Evolutionary conservation across 1,140 invertebrate genomes (phyloP), one percentile per base, ranked within the genome.

Genomic region (Belonocnema kinseyi): DNA sequence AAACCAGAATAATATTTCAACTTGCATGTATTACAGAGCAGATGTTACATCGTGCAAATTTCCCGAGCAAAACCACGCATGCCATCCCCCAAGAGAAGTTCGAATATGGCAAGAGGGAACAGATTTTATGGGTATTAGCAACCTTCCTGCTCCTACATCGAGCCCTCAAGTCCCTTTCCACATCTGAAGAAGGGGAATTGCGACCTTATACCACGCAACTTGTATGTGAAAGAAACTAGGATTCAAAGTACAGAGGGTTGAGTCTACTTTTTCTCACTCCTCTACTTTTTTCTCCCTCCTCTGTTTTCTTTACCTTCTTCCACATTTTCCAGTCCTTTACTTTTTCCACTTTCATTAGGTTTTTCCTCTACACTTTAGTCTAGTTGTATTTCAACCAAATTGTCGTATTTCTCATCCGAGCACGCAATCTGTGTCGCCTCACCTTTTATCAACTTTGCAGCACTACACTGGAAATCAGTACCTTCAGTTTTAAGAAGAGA

Each of bases 101-200:
- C 72, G 77, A 79, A 79, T 80, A 82, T 82, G 52, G 73, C 75
- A 80, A 50, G 54, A 52, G 66, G 58, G 74, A 82, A 80, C 78
- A 78, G 82, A 85, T 78, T 84, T 85, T 26, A 76, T 70, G 79
- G 75, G 77, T 82, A 81, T 85, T 82, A 85, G 80, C 77, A 81
- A 78, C 80, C 81, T 73, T 71, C 8, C 83, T 75, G 73, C 75
- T 77, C 54, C 56, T 66, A 13, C 53, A 54, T 21, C 72, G 40
- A 76, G 50, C 72, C 74, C 70, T 53, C 46, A 52, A 71, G 54
- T 77, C 40, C 70, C 26, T 19, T 53, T 19, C 11, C 58, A 21
- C 72, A 72, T 79, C 73, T 71, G 71, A 72, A 74, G 53, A 74
- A 74, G 61, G 54, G 71, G 56, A 74, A 76, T 81, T 81, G 73